Evolutionary conservation across 2,888 invertebrate genomes (phyloP), one percentile per base, ranked within the genome.

Genomic region (Subacronicta megacephala): DNA sequence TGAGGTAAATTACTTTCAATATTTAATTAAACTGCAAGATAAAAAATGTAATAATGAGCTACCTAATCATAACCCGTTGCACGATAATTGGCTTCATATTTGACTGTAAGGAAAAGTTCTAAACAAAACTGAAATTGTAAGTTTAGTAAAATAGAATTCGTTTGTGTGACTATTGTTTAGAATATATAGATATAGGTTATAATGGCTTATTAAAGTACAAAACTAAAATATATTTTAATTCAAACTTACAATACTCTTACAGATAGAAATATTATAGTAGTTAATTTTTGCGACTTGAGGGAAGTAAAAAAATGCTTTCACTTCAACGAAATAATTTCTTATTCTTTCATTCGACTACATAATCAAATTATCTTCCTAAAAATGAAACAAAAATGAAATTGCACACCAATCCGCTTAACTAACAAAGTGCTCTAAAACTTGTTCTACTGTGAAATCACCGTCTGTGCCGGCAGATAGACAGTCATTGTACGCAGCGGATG

Each of bases 401-500:
- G 60, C 54, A 66, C 62, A 69, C 43, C 47, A 74, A 73, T 72
- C 62, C 58, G 65, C 66, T 73, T 73, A 69, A 54, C 66, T 41
- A 69, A 62, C 74, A 62, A 72, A 75, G 59, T 66, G 43, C 47
- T 65, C 45, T 38, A 49, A 72, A 70, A 72, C 65, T 72, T 73
- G 68, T 63, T 72, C 66, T 72, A 72, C 83, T 81, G 82, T 73
- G 62, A 70, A 70, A 70, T 64, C 56, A 72, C 70, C 67, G 70
- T 66, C 76, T 66, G 73, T 78, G 77, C 77, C 77, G 62, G 52
- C 60, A 80, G 85, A 87, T 85, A 86, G 84, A 78, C 77, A 78
- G 80, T 76, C 85, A 87, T 90, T 90, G 90, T 90, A 78, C 78
- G 72, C 82, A 79, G 81, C 92, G 92, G 92, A 92, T 90, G 90